phyloP scores from a whole-genome alignment of 2,797 vertebrate genomes.

The Pelobates cultripes region DNA sequence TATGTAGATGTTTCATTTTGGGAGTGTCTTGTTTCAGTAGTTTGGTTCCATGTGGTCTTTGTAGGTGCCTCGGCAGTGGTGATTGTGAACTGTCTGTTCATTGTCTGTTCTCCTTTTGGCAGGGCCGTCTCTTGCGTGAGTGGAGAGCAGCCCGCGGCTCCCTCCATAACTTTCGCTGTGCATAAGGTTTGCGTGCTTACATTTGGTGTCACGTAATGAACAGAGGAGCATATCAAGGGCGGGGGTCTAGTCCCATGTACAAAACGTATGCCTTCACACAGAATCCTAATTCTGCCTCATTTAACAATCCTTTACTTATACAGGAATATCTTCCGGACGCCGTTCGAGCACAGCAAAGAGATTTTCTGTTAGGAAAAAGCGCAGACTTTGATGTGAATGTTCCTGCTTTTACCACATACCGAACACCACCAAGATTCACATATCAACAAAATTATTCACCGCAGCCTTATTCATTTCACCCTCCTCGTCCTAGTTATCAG shows the following conservation, averaged over 20 bases:
- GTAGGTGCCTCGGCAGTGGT: neutral
- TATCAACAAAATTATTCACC: neutral
- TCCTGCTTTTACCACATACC: slow-evolving; percentile 9
- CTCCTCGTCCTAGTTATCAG: neutral
- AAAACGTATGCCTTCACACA: slow-evolving; percentile 41
- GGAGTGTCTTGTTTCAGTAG: neutral
- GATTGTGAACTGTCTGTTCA: neutral
- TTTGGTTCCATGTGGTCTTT: neutral
- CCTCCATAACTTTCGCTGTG: neutral
- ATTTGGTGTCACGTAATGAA: slow-evolving; percentile 72
- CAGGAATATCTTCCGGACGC: slow-evolving; percentile 1
- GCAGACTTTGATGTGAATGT: slow-evolving; percentile 63
- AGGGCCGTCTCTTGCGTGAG: neutral
- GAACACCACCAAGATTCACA: neutral
- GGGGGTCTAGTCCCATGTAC: slow-evolving; percentile 61
- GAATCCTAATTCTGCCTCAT: slow-evolving; percentile 50
- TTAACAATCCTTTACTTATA: slow-evolving; percentile 26
- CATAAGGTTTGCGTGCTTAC: rapidly evolving
- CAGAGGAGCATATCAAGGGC: slow-evolving; percentile 73
- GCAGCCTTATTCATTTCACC: neutral
- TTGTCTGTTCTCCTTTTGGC: neutral
- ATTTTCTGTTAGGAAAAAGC: slow-evolving; percentile 72
- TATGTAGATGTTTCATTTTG: neutral
- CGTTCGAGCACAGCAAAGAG: slow-evolving; percentile 73
- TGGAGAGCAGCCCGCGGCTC: neutral